Evolutionary conservation across 2,113 vertebrate genomes (phyloP).

Genomic region (Xerus inauris): DNA sequence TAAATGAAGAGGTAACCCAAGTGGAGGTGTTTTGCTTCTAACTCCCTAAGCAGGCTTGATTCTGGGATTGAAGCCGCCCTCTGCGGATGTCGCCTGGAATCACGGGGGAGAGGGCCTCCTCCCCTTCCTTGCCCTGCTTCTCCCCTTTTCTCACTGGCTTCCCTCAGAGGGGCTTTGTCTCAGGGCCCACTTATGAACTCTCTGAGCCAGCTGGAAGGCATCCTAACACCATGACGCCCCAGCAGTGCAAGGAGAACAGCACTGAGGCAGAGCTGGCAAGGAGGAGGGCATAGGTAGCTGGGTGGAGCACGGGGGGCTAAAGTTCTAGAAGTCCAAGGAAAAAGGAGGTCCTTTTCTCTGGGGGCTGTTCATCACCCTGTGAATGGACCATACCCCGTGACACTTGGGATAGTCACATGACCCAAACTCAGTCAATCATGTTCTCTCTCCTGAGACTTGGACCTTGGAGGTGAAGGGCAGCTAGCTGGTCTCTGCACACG

Average conservation of each 20-base stretch:
- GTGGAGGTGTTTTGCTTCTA: background rate
- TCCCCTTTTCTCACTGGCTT: background rate
- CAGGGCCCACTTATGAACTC: background rate
- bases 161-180: background rate
- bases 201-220: background rate
- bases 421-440: background rate
- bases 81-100: background rate
- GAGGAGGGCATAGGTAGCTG: background rate
- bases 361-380: background rate
- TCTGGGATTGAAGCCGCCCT: background rate
- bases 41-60: background rate
- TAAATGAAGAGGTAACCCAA: background rate
- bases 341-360: background rate
- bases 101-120: background rate
- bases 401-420: background rate
- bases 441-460: background rate
- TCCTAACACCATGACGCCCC: background rate
- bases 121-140: background rate
- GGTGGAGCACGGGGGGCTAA: background rate
- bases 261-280: background rate
- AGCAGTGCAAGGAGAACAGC: background rate
- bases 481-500: fast-evolving
- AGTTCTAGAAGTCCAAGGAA: background rate
- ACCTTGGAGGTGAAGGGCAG: too few species aligned
- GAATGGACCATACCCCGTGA: background rate